Conservation (phyloP, 2,797 vertebrate genomes). For the Eidolon dupreanum region DNA sequence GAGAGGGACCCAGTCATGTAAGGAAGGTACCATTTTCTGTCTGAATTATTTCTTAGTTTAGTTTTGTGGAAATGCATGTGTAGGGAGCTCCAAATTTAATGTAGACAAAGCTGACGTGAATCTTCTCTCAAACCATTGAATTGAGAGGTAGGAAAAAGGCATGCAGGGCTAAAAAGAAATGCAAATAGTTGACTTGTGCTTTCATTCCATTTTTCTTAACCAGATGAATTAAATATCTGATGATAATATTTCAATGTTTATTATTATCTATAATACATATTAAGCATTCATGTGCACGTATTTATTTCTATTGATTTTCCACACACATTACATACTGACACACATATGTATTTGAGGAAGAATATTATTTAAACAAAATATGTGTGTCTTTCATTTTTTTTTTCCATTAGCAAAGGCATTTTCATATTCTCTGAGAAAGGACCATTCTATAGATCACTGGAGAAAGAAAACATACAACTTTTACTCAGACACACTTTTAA, state of each 20-base stretch:
- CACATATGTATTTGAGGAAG: not conserved
- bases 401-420: not conserved
- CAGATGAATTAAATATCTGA: not conserved
- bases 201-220: conserved; percentile 16
- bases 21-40: not conserved
- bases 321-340: not conserved
- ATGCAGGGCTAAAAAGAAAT: not conserved
- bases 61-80: not conserved
- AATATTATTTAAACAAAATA: too few species aligned
- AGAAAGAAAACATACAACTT: not conserved
- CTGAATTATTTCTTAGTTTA: not conserved
- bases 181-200: not conserved
- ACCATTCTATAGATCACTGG: not conserved
- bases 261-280: not conserved
- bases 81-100: not conserved
- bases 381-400: not conserved
- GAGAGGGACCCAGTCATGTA: not conserved
- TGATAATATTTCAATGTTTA: not conserved
- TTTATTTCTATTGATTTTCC: not conserved
- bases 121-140: not conserved
- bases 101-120: not conserved
- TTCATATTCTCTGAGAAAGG: not conserved
- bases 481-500: conserved; percentile 15
- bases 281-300: not conserved
- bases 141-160: not conserved